Evolutionary conservation across 1,140 invertebrate species (phyloP), one percentile per base, ranked within the genome.

Genomic region (Chironomus tepperi): DNA sequence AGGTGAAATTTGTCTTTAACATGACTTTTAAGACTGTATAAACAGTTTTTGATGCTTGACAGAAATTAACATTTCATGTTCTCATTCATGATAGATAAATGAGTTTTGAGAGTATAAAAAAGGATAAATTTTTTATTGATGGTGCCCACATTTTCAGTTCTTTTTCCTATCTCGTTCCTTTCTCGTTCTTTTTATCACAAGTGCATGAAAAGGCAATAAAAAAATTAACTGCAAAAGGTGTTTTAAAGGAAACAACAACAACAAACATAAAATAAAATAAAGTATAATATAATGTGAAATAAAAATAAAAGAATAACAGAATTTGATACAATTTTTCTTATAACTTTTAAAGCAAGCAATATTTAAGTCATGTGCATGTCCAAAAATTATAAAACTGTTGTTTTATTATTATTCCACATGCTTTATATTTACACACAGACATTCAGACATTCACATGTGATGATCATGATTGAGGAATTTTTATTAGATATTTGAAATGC

Each of bases 161-260:
- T 57, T 57, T 57, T 57, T 57, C 12, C 47, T 57, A n/a, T 12
- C 47, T 57, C 47, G 47, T n/a, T 57, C 24, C 24, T 34, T n/a
- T 57, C 47, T 57, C 47, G n/a, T 34, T 34, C 47, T 19, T 12
- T 18, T 70, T 70, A 70, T 70, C 65, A 34, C 24, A 70, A 70
- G 65, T 70, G 65, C 65, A 70, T 70, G 65, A 70, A 70, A 70
- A 70, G 19, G 65, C 19, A 70, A 70, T 70, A 70, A 70, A 70
- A 47, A 70, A 70, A 70, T 70, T 70, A 70, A 70, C 65, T 70
- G 65, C 65, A 70, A 70, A 70, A 70, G 65, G 65, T 70, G 65
- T 70, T 70, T 21, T 10, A 57, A 12, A 10, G n/a, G 9, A 10
- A 57, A 57, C 47, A 57, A 57, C 47, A 57, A 57, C 47, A 57